These are phyloP conservation scores for Chaenocephalus aceratus DNA, from an alignment of 2,113 vertebrate genomes.

Conservation along the genomic window DNA sequence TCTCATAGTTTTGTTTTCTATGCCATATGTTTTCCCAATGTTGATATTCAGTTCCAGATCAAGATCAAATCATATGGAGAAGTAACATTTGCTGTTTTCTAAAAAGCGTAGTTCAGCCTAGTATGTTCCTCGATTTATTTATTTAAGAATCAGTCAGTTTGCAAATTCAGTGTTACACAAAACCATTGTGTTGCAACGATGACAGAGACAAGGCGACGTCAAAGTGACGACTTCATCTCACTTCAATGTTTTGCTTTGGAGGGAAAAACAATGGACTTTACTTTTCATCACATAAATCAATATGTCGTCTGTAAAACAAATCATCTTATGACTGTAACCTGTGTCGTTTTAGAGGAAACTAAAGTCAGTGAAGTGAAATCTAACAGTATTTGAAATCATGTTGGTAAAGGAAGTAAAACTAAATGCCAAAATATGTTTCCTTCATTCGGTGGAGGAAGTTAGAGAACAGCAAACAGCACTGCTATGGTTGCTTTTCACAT, in stretches of 20 bases:
- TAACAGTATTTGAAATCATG: too few relatives aligned
- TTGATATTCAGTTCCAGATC: background rate
- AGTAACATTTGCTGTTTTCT: too few relatives aligned
- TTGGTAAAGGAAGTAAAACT: background rate
- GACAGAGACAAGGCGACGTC: too few relatives aligned
- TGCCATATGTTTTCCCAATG: background rate
- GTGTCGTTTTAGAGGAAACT: background rate
- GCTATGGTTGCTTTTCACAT: slow-evolving; percentile 11
- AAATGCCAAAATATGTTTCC: background rate
- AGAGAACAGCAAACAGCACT: background rate
- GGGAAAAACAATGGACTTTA: too few relatives aligned
- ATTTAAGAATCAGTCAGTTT: too few relatives aligned
- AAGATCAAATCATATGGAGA: too few relatives aligned
- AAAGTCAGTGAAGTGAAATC: too few relatives aligned
- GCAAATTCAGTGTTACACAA: background rate
- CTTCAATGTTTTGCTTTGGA: background rate
- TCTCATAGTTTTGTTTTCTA: background rate
- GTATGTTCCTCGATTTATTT: too few relatives aligned
- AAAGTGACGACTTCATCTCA: slow-evolving; percentile 27
- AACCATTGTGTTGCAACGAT: background rate
- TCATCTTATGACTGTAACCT: too few relatives aligned
- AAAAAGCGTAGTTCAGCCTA: too few relatives aligned
- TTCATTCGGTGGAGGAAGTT: background rate
- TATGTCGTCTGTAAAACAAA: too few relatives aligned
- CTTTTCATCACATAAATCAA: too few relatives aligned